Percentiles rank a stretch among this genome's conserved stretches.
These are phyloP conservation scores for Ctena decussata DNA, from an alignment of 2,888 invertebrate species.

Conservation along the genomic window DNA sequence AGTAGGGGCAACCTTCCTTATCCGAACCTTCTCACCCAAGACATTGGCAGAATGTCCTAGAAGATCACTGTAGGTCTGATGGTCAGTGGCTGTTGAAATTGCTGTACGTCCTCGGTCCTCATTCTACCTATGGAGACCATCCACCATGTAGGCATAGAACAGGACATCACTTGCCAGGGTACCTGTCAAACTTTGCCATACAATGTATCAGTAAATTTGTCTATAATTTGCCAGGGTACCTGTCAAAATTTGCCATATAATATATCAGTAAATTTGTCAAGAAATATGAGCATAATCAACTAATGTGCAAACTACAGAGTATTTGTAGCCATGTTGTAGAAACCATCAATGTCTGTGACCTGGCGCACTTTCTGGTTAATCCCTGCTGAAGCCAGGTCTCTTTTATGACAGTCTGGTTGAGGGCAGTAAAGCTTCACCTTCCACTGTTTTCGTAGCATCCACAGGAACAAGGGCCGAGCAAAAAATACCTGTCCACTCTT, in stretches of 20 bases:
- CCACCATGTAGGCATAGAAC: conserved; percentile 66
- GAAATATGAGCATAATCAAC: neutral
- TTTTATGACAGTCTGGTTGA: conserved; percentile 20
- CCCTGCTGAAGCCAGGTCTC: conserved; percentile 51
- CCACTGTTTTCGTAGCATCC: conserved; percentile 57
- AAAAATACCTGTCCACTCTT: conserved; percentile 52
- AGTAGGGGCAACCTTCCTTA: conserved; percentile 18
- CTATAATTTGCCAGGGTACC: conserved; percentile 59
- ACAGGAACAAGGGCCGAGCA: conserved; percentile 50
- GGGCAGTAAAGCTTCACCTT: conserved; percentile 41
- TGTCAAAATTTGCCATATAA: conserved; percentile 10
- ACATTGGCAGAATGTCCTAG: conserved; percentile 40
- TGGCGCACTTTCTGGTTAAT: conserved; percentile 44
- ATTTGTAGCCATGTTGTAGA: conserved; percentile 57
- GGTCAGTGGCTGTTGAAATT: neutral
- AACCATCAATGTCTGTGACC: conserved; percentile 66
- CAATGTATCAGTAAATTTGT: neutral
- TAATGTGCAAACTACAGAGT: conserved; percentile 6
- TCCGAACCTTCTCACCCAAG: conserved; percentile 24
- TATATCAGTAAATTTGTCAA: conserved; percentile 4
- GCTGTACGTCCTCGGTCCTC: conserved; percentile 44
- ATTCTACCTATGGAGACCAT: conserved; percentile 58
- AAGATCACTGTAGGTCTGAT: conserved; percentile 28
- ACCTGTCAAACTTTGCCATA: conserved; percentile 32
- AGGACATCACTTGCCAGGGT: conserved; percentile 54